Evolutionary conservation across 2,113 vertebrate genomes (phyloP).

Genomic region (Nerophis ophidion): DNA sequence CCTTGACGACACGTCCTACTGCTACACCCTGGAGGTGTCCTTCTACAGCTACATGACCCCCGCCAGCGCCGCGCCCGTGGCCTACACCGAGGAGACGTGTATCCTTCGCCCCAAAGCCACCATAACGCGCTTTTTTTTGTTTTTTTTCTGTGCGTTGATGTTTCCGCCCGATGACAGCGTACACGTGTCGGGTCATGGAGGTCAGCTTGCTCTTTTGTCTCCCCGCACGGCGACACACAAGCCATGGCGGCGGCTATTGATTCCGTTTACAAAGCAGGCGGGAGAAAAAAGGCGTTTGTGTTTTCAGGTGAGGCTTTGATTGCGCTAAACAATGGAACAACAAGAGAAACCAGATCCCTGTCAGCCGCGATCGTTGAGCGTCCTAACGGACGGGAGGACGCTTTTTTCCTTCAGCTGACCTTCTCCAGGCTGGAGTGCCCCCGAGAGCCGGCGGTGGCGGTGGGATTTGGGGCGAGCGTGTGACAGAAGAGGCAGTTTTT

Average conservation of each 20-base stretch:
- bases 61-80: constrained; percentile 76
- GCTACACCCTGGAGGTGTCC: constrained; percentile 97
- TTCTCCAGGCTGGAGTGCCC: constrained; percentile 55
- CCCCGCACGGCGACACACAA: constrained; percentile 57
- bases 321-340: constrained; percentile 52
- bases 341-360: constrained; percentile 31
- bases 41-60: constrained; percentile 91
- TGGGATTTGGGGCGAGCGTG: constrained; percentile 48
- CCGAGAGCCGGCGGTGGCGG: constrained; percentile 39
- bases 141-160: constrained; percentile 2
- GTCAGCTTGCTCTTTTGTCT: constrained; percentile 59
- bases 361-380: constrained; percentile 10
- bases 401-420: constrained; percentile 61
- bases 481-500: constrained; percentile 48
- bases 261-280: constrained; percentile 57
- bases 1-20: constrained; percentile 89
- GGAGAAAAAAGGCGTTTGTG: constrained; percentile 31
- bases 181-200: constrained; percentile 33
- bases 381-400: constrained; percentile 46
- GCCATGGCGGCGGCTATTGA: constrained; percentile 59
- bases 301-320: constrained; percentile 27
- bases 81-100: constrained; percentile 95
- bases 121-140: neutral
- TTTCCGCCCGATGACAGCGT: neutral
- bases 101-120: constrained; percentile 73